phyloP scores from a whole-genome alignment of 2,797 vertebrate species.

The Pseudotriccus pelzelni region DNA sequence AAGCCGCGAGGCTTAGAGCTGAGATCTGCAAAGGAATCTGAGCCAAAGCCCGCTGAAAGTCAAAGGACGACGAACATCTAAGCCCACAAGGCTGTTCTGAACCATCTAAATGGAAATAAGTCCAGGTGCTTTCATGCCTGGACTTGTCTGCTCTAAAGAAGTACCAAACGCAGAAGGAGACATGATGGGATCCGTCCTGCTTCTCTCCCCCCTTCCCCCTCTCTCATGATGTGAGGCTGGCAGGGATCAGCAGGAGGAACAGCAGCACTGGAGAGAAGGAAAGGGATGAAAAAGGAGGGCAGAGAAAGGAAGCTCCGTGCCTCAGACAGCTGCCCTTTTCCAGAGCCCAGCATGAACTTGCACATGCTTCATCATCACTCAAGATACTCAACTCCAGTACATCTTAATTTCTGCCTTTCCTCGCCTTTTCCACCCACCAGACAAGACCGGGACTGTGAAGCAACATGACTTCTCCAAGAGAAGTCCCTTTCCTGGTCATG shows the following conservation, averaged over 20 bases:
- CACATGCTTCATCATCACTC: neutral
- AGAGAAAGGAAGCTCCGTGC: neutral
- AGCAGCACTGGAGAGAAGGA: neutral
- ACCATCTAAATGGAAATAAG: neutral
- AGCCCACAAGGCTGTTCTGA: neutral
- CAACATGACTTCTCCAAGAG: neutral
- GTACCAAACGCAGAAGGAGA: neutral
- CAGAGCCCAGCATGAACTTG: neutral
- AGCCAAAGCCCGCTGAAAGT: neutral
- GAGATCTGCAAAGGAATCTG: neutral
- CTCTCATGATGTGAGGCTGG: rapidly evolving
- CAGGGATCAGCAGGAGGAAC: neutral
- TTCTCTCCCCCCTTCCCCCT: neutral
- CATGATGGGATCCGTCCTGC: neutral
- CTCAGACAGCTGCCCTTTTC: neutral
- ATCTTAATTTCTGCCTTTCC: neutral
- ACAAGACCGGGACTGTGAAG: neutral
- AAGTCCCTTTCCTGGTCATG: neutral
- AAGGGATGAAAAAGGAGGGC: neutral
- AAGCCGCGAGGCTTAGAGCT: neutral
- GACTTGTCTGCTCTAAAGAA: neutral
- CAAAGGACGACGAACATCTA: neutral
- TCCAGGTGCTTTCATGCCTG: neutral
- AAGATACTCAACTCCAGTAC: neutral
- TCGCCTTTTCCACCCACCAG: neutral